Conservation (phyloP, 2,888 invertebrate species). For the Cantharis rustica region DNA sequence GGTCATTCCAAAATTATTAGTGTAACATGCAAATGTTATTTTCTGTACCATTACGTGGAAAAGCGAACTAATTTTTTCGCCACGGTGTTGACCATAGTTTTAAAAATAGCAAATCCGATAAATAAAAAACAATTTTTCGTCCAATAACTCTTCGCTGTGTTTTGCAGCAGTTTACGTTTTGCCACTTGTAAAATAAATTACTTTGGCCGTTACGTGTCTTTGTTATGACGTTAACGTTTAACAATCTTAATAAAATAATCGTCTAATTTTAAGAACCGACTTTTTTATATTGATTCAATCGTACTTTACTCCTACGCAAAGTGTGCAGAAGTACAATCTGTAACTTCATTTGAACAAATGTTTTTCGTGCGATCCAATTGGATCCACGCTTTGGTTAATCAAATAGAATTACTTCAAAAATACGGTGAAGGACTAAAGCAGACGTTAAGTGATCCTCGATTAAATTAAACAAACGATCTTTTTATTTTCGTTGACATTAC, state of each 20-base stretch:
- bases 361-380: background rate
- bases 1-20: background rate
- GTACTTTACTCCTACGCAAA: background rate
- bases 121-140: background rate
- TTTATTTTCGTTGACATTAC: background rate
- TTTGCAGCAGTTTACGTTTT: background rate
- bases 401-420: background rate
- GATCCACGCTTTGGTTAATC: background rate
- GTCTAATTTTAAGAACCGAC: background rate
- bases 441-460: background rate
- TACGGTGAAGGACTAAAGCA: background rate
- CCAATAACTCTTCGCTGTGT: background rate
- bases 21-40: background rate
- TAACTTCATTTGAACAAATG: background rate
- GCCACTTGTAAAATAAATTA: background rate
- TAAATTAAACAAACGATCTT: background rate
- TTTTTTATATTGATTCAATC: background rate
- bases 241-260: background rate
- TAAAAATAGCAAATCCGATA: background rate
- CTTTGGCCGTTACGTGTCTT: background rate
- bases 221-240: background rate
- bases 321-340: constrained; percentile 1
- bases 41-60: background rate
- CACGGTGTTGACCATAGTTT: background rate
- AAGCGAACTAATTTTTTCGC: background rate